A percentile compares a stretch with the other conserved stretches of the same genome.
Conservation (phyloP, 1,140 invertebrate genomes). For the Pectinophora gossypiella region DNA sequence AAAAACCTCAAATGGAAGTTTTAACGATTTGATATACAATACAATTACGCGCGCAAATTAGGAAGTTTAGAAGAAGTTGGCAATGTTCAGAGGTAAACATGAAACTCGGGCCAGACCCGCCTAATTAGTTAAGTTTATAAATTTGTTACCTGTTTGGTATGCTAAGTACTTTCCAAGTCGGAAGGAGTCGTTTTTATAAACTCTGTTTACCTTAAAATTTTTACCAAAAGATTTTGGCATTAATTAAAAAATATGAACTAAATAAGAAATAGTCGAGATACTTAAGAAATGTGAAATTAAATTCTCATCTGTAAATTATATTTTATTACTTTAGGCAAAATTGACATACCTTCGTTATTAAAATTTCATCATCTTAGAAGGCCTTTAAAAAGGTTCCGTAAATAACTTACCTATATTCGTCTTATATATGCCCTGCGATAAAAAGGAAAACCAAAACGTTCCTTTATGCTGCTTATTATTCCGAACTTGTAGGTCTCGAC, state of each 20-base stretch:
- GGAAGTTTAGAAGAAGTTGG: conserved; percentile 17
- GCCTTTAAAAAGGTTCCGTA: no score
- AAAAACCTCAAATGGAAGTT: background rate
- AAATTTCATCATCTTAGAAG: no score
- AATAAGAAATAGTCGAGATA: background rate
- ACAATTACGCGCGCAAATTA: background rate
- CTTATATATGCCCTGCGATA: no score
- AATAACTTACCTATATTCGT: no score
- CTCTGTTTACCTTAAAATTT: background rate
- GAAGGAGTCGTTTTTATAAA: conserved; percentile 20
- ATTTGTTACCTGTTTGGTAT: conserved; percentile 68
- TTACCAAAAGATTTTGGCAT: background rate
- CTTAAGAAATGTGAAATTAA: background rate
- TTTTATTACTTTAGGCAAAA: no score
- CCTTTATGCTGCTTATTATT: no score
- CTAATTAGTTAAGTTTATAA: conserved; percentile 67
- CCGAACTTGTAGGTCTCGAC: no score
- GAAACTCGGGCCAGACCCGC: conserved; percentile 44
- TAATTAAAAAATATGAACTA: background rate
- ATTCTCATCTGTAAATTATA: no score
- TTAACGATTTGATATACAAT: conserved; percentile 1
- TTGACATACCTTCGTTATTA: no score
- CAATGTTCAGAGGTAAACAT: conserved; percentile 51
- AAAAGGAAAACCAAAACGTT: no score
- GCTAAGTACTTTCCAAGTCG: conserved; percentile 49